Evolutionary conservation across 2,113 vertebrate genomes (phyloP).

Genomic region (Dryoscopus gambensis): DNA sequence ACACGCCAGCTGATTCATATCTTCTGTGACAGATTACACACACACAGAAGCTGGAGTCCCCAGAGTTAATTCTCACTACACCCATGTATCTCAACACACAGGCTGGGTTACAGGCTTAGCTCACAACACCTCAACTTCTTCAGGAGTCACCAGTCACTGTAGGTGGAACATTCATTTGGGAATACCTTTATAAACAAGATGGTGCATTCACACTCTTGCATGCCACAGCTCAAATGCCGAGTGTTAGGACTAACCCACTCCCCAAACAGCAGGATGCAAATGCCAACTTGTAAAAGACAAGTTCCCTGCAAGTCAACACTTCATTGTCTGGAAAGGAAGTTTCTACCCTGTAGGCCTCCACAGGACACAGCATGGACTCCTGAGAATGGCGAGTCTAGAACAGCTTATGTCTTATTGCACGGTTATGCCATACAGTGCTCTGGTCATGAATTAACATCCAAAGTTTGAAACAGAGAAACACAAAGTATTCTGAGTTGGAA

Average conservation of each 20-base stretch:
- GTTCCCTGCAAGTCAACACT: neutral
- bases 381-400: neutral
- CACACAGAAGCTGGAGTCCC: neutral
- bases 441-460: neutral
- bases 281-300: neutral
- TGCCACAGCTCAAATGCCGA: neutral
- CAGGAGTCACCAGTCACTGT: neutral
- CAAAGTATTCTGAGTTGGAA: neutral
- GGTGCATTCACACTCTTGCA: neutral
- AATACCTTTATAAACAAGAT: neutral
- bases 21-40: neutral
- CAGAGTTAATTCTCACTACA: neutral
- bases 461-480: neutral
- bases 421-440: accelerated
- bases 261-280: accelerated
- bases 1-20: neutral
- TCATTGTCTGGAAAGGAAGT: neutral
- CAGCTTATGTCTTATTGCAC: neutral
- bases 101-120: neutral
- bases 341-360: neutral
- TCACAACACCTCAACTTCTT: neutral
- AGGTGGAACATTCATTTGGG: neutral
- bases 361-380: neutral
- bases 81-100: neutral
- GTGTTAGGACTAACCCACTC: neutral